Evolutionary conservation across 2,113 vertebrate genomes (phyloP).

Genomic region (Hemiprocne comata): DNA sequence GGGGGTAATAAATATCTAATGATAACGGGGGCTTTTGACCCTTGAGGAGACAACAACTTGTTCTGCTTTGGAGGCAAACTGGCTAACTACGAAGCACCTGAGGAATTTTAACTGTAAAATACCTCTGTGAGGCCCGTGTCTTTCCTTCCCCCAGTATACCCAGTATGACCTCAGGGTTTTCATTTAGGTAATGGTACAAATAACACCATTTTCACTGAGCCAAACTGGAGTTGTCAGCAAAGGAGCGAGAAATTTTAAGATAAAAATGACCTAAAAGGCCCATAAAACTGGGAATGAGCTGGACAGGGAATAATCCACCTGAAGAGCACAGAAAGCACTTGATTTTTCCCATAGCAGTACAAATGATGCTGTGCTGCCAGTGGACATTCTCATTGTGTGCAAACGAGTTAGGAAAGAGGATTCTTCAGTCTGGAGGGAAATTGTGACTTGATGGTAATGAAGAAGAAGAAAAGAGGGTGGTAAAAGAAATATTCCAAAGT

Average conservation of each 20-base stretch:
- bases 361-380: fast-evolving
- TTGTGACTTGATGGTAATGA: not conserved
- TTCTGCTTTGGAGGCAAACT: not conserved
- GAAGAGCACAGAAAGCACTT: not conserved
- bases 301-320: not conserved
- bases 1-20: conserved; percentile 10
- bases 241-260: not conserved
- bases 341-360: not conserved
- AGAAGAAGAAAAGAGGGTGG: not conserved
- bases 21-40: not conserved
- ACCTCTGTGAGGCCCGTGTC: not conserved
- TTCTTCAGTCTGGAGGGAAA: not conserved
- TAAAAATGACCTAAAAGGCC: not conserved
- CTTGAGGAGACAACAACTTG: not conserved
- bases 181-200: not conserved
- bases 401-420: not conserved
- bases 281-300: not conserved
- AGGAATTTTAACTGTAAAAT: not conserved
- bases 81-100: not conserved
- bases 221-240: not conserved
- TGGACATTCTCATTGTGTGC: fast-evolving
- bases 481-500: not conserved
- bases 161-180: not conserved
- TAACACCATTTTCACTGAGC: not conserved
- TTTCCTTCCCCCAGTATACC: not conserved